These are phyloP conservation scores for Junco hyemalis DNA, from an alignment of 2,113 vertebrate genomes.

Conservation along the genomic window DNA sequence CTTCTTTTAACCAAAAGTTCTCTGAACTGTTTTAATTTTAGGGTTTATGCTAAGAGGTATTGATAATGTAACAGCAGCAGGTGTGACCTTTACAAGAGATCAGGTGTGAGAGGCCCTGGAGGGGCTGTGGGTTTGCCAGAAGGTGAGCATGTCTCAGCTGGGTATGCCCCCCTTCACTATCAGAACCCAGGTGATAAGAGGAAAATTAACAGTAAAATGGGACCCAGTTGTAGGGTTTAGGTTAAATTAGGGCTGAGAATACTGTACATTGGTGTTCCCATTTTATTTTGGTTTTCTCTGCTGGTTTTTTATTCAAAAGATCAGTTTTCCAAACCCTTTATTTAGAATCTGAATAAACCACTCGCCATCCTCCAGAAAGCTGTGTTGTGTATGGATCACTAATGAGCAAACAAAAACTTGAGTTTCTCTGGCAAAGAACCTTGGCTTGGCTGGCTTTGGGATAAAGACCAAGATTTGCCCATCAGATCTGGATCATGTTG, in stretches of 20 bases:
- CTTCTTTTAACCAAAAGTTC: not conserved
- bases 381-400: not conserved
- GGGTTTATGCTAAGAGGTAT: not conserved
- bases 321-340: not conserved
- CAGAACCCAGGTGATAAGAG: not conserved
- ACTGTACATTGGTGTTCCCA: not conserved
- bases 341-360: conserved; percentile 26
- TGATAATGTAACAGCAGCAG: not conserved
- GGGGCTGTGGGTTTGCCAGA: accelerated
- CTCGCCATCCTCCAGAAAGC: not conserved
- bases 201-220: not conserved
- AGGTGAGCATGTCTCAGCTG: not conserved
- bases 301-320: not conserved
- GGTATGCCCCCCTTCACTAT: not conserved
- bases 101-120: not conserved
- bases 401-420: not conserved
- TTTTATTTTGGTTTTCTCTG: conserved; percentile 15
- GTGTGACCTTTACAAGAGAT: not conserved
- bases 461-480: not conserved
- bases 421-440: accelerated
- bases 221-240: not conserved
- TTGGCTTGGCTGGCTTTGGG: not conserved
- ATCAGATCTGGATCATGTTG: not conserved
- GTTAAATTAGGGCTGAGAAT: not conserved
- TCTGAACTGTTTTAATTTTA: not conserved